Evolutionary conservation across 2,113 vertebrate genomes (phyloP).

Genomic region (Channa maculata): DNA sequence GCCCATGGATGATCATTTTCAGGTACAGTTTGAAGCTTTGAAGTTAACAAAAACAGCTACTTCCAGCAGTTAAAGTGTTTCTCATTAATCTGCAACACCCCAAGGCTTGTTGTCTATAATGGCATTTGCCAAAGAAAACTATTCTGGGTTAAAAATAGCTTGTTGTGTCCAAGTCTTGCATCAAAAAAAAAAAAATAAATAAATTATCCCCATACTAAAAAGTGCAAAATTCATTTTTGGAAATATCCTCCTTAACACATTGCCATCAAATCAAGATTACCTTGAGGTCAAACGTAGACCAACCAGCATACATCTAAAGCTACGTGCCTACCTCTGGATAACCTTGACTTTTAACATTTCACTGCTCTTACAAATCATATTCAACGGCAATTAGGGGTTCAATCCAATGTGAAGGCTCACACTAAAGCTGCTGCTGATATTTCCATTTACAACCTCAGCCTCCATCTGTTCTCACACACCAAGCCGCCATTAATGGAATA

Average conservation of each 20-base stretch:
- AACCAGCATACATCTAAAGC: constrained; percentile 32
- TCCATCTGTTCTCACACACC: too few species aligned
- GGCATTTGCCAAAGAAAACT: too few species aligned
- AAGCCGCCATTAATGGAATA: too few species aligned
- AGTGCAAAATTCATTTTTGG: constrained; percentile 17
- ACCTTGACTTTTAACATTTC: constrained; percentile 50
- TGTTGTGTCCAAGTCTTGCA: neutral
- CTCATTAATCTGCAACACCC: constrained; percentile 3
- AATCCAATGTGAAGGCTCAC: constrained; percentile 6
- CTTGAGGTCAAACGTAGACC: constrained; percentile 57
- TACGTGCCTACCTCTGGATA: constrained; percentile 12
- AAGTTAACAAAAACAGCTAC: neutral
- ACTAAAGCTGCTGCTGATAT: neutral
- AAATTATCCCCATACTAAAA: neutral
- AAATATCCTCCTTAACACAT: constrained; percentile 1
- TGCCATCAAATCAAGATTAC: constrained; percentile 44
- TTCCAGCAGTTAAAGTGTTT: neutral
- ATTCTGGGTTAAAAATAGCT: neutral
- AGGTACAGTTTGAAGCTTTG: neutral
- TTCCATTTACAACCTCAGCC: neutral
- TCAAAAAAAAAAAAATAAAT: neutral
- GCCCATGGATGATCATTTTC: neutral
- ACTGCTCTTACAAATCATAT: too few species aligned
- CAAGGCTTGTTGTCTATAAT: neutral
- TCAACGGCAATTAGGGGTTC: neutral